phyloP scores from a whole-genome alignment of 2,113 vertebrate genomes.

The Calyptommatus sinebrachiatus region DNA sequence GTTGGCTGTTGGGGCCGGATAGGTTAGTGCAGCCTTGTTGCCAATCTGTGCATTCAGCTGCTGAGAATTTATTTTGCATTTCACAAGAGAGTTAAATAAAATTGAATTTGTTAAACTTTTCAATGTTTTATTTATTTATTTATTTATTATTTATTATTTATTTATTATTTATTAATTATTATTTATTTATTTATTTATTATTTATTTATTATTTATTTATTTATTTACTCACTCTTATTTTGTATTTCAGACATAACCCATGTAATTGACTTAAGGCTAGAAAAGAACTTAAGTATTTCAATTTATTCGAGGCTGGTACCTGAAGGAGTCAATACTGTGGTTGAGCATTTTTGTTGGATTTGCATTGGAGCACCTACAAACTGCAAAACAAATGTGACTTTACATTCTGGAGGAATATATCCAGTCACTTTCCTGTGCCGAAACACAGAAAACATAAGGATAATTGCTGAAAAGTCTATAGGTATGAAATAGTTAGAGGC shows the following conservation, averaged over 20 bases:
- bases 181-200: too few species aligned
- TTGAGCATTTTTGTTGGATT: slow-evolving; percentile 77
- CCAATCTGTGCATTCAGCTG: too few species aligned
- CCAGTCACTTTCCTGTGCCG: slow-evolving; percentile 85
- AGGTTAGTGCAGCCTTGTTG: too few species aligned
- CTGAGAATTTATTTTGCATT: too few species aligned
- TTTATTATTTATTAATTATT: too few species aligned
- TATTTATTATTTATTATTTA: too few species aligned
- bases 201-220: neutral
- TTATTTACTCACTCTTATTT: neutral
- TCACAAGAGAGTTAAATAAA: too few species aligned
- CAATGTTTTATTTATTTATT: neutral
- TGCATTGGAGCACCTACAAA: slow-evolving; percentile 68
- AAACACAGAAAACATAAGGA: slow-evolving; percentile 70
- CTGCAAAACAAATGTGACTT: slow-evolving; percentile 67
- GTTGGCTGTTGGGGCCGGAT: too few species aligned
- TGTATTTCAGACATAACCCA: slow-evolving; percentile 64
- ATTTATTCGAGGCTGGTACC: slow-evolving; percentile 66
- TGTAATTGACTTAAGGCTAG: slow-evolving; percentile 75
- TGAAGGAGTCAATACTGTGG: neutral
- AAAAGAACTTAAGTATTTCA: slow-evolving; percentile 68
- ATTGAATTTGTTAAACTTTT: too few species aligned
- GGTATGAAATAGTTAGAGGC: slow-evolving; percentile 65
- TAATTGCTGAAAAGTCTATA: slow-evolving; percentile 77
- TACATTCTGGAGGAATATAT: slow-evolving; percentile 69